Evolutionary conservation across 2,888 invertebrate species (phyloP).

Genomic region (Folsomia manolachei): DNA sequence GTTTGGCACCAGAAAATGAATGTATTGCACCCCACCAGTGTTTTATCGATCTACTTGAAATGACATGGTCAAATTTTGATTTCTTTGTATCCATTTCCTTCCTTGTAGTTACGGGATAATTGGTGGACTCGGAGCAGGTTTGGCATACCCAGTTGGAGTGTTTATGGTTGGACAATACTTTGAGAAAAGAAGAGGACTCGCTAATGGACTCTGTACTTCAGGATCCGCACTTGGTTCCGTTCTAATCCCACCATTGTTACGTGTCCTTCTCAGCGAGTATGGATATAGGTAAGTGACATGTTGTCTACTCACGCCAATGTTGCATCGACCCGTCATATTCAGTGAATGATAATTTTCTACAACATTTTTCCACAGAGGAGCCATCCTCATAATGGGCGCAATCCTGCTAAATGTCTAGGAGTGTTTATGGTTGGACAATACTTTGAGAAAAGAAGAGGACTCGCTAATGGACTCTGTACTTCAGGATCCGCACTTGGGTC

Average conservation of each 20-base stretch:
- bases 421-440: conserved; percentile 86
- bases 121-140: conserved; percentile 65
- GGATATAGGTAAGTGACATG: conserved; percentile 74
- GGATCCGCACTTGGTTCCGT: conserved; percentile 84
- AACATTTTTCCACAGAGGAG: conserved; percentile 66
- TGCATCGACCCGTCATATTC: too few species aligned
- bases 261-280: conserved; percentile 68
- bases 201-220: conserved; percentile 84
- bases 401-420: conserved; percentile 78
- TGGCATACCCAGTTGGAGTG: conserved; percentile 75
- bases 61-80: too few species aligned
- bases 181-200: conserved; percentile 71
- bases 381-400: conserved; percentile 76
- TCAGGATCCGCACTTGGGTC: conserved; percentile 83
- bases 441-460: conserved; percentile 72
- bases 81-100: not conserved
- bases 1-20: too few species aligned
- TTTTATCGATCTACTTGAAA: too few species aligned
- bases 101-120: conserved; percentile 70
- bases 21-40: too few species aligned
- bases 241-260: conserved; percentile 73
- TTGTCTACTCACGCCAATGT: too few species aligned
- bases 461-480: conserved; percentile 84
- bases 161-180: conserved; percentile 87
- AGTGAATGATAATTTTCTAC: too few species aligned